Percentiles rank a stretch among this genome's conserved stretches.
Evolutionary conservation across 2,888 invertebrate genomes (phyloP).

Genomic region (Busseola fusca): DNA sequence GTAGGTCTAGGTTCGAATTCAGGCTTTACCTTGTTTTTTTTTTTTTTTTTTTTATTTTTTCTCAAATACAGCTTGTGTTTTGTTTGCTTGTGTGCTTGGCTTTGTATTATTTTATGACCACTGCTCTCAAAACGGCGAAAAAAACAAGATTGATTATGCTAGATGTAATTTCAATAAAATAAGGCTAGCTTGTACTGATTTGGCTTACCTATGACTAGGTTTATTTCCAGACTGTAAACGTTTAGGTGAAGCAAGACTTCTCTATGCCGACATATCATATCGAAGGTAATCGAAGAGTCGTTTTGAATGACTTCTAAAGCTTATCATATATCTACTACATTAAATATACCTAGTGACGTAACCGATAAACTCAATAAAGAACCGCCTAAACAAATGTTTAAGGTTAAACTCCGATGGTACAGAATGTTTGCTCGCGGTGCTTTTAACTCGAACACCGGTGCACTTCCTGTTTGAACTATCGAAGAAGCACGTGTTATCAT

Average conservation of each 20-base stretch:
- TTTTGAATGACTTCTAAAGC: not conserved
- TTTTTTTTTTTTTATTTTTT: too few relatives aligned
- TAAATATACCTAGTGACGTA: conserved; percentile 4
- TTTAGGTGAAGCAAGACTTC: not conserved
- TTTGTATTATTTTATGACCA: too few relatives aligned
- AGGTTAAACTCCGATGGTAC: conserved; percentile 12
- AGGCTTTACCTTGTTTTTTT: too few relatives aligned
- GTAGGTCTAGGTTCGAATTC: too few relatives aligned
- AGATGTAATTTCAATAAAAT: too few relatives aligned
- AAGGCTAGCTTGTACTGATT: too few relatives aligned
- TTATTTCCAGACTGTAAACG: not conserved
- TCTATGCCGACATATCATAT: not conserved
- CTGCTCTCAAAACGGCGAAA: too few relatives aligned
- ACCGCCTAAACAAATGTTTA: conserved; percentile 45
- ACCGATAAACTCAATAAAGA: not conserved
- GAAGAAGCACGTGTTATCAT: conserved; percentile 27
- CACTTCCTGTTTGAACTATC: conserved; percentile 34
- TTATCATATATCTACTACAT: not conserved
- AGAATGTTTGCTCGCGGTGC: conserved; percentile 27
- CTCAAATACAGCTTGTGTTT: too few relatives aligned
- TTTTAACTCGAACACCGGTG: conserved; percentile 29
- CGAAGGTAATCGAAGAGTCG: not conserved
- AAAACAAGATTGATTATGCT: too few relatives aligned
- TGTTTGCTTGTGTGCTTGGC: too few relatives aligned
- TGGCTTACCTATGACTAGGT: not conserved